phyloP scores from a whole-genome alignment of 2,113 vertebrate genomes.

The Perca fluviatilis region DNA sequence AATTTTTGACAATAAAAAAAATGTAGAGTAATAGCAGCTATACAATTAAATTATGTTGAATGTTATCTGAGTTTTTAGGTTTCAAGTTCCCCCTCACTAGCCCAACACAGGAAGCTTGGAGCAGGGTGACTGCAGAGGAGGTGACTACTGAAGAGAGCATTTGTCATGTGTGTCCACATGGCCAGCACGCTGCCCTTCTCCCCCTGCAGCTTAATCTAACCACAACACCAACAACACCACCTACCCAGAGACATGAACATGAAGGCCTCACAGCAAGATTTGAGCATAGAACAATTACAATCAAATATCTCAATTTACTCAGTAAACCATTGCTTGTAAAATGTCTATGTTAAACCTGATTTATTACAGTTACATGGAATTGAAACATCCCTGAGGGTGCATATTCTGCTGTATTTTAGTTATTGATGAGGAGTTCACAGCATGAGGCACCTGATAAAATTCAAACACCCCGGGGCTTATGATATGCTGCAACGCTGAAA shows the following conservation, averaged over 20 bases:
- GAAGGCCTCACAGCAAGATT: neutral
- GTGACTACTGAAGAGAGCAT: conserved; percentile 54
- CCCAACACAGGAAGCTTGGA: conserved; percentile 56
- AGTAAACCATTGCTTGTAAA: neutral
- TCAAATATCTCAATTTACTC: conserved; percentile 1
- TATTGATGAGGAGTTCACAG: conserved; percentile 21
- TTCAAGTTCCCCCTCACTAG: neutral
- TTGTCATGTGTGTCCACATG: conserved; percentile 67
- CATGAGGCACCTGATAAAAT: conserved; percentile 18
- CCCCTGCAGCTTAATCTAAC: conserved; percentile 49
- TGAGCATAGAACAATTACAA: neutral
- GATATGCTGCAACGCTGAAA: conserved; percentile 23
- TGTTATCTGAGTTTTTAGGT: conserved; percentile 1
- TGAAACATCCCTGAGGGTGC: conserved; percentile 23
- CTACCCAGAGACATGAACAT: conserved; percentile 43
- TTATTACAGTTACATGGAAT: conserved; percentile 17
- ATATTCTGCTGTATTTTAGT: conserved; percentile 19
- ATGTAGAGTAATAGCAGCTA: neutral
- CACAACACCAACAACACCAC: conserved; percentile 39
- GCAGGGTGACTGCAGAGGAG: conserved; percentile 67
- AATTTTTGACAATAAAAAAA: neutral
- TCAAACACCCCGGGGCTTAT: conserved; percentile 30
- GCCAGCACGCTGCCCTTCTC: conserved; percentile 21
- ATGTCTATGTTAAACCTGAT: conserved; percentile 12
- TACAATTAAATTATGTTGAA: neutral